These are phyloP conservation scores for Ischnura elegans DNA, from an alignment of 2,888 invertebrate species.

Conservation along the genomic window DNA sequence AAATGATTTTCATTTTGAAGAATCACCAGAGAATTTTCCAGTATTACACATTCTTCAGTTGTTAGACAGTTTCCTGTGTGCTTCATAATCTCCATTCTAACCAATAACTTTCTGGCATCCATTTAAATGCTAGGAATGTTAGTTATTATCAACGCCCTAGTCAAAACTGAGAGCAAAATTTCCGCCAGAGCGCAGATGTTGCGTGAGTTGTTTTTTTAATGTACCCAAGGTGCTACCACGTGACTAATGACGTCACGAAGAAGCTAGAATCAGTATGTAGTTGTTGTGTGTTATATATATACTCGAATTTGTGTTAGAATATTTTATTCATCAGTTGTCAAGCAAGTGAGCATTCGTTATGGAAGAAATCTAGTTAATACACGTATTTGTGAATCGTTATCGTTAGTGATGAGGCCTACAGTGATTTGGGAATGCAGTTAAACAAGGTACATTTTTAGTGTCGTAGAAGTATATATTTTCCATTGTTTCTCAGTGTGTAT, in stretches of 20 bases:
- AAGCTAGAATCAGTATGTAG: slow-evolving; percentile 45
- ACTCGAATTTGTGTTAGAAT: slow-evolving; percentile 35
- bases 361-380: not conserved
- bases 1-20: slow-evolving; percentile 93
- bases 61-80: slow-evolving; percentile 61
- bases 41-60: slow-evolving; percentile 67
- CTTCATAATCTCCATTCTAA: not conserved
- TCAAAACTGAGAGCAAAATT: slow-evolving; percentile 3
- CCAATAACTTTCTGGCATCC: not conserved
- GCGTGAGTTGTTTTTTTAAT: not conserved
- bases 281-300: not conserved
- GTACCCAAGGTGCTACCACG: too few relatives aligned
- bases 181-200: not conserved
- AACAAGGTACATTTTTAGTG: slow-evolving; percentile 42
- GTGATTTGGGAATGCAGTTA: slow-evolving; percentile 45
- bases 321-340: slow-evolving; percentile 36
- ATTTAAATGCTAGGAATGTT: not conserved
- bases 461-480: not conserved
- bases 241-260: slow-evolving; percentile 14
- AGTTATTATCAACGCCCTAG: not conserved
- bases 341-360: slow-evolving; percentile 29
- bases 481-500: not conserved
- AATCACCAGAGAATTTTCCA: slow-evolving; percentile 82
- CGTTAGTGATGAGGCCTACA: not conserved
- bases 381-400: not conserved